phyloP scores from a whole-genome alignment of 2,888 invertebrate genomes.

The Patella pellucida region DNA sequence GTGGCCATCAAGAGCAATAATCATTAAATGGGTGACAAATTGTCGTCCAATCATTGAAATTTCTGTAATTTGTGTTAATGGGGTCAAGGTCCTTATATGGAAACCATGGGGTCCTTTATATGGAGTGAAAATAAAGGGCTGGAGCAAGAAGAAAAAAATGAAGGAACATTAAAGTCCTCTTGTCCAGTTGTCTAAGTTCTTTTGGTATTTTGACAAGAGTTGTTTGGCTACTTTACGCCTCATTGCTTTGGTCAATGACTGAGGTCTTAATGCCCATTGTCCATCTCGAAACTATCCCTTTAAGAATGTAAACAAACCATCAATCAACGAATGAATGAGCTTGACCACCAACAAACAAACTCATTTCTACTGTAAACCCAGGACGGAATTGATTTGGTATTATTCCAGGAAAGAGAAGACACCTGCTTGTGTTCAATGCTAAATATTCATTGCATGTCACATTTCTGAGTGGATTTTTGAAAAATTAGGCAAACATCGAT shows the following conservation, averaged over 20 bases:
- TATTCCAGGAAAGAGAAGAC: background rate
- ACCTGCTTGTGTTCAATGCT: background rate
- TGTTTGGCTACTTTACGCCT: slow-evolving; percentile 11
- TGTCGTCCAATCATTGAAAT: background rate
- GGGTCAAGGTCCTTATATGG: slow-evolving; percentile 1
- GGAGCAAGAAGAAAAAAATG: too few relatives aligned
- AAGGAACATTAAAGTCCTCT: background rate
- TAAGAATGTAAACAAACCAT: slow-evolving; percentile 4
- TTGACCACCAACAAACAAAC: slow-evolving; percentile 10
- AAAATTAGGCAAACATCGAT: background rate
- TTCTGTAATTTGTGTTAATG: slow-evolving; percentile 7
- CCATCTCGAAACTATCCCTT: background rate
- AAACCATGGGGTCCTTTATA: background rate
- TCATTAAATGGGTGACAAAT: slow-evolving; percentile 8
- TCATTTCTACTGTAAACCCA: slow-evolving; percentile 6
- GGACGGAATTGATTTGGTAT: slow-evolving; percentile 1
- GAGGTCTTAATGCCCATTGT: slow-evolving; percentile 9
- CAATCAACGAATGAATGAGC: slow-evolving; percentile 7
- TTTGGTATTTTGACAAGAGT: background rate
- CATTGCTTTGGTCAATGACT: slow-evolving; percentile 11
- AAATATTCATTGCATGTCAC: slow-evolving; percentile 9
- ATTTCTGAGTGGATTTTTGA: background rate
- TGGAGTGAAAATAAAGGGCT: too few relatives aligned
- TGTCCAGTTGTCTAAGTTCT: background rate
- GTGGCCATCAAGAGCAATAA: background rate